A percentile compares a stretch with the other conserved stretches of the same genome.
These are phyloP conservation scores for Watsonalla cultraria DNA, from an alignment of 2,888 invertebrate species.

Conservation along the genomic window DNA sequence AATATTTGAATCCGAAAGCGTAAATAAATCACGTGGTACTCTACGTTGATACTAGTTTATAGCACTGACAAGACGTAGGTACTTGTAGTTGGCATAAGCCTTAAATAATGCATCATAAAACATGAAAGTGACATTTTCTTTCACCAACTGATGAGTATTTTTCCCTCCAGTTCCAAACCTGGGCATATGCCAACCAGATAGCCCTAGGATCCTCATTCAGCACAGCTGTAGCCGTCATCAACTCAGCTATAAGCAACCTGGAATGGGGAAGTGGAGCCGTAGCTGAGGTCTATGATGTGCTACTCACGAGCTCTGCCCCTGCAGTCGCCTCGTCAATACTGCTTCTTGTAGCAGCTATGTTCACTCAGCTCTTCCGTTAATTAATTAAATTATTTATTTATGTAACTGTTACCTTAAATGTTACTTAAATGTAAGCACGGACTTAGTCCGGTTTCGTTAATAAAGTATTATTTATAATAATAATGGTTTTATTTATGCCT, in stretches of 20 bases:
- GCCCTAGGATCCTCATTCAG: conserved; percentile 38
- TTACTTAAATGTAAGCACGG: not conserved
- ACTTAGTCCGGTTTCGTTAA: not conserved
- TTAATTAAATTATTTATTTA: conserved; percentile 5
- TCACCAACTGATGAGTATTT: not conserved
- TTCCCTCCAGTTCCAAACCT: conserved; percentile 55
- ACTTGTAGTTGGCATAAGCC: too few species aligned
- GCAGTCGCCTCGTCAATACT: conserved; percentile 38
- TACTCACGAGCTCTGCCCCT: conserved; percentile 38
- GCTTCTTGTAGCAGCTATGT: conserved; percentile 38
- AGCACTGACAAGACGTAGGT: too few species aligned
- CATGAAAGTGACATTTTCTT: not conserved
- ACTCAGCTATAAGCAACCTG: conserved; percentile 42
- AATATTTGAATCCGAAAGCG: too few species aligned
- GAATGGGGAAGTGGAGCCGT: conserved; percentile 52
- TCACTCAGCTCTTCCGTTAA: conserved; percentile 43
- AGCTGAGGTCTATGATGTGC: conserved; percentile 31
- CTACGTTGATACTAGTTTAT: too few species aligned
- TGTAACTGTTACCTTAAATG: not conserved
- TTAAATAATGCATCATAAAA: too few species aligned
- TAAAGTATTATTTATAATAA: conserved; percentile 3
- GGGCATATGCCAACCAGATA: conserved; percentile 50
- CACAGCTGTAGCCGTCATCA: conserved; percentile 34
- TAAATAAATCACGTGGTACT: too few species aligned
- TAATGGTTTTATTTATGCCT: not conserved